Evolutionary conservation across 2,797 vertebrate species (phyloP).

Genomic region (Pangasius macronema): DNA sequence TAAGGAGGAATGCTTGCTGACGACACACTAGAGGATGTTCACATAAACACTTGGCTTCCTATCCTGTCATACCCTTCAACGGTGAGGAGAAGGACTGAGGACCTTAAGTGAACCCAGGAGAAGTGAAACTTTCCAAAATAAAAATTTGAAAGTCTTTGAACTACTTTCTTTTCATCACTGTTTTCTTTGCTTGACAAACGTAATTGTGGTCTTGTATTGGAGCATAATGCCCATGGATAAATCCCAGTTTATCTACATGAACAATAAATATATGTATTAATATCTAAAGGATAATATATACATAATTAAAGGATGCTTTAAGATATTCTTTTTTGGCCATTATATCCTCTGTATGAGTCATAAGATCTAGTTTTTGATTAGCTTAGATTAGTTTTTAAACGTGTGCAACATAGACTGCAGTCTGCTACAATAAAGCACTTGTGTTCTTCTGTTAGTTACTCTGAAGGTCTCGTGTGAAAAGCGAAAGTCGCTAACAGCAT

Average conservation of each 20-base stretch:
- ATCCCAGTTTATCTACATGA: not conserved
- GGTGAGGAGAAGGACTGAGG: not conserved
- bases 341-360: not conserved
- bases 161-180: not conserved
- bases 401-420: slow-evolving; percentile 5
- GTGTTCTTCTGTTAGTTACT: slow-evolving; percentile 48
- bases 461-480: slow-evolving; percentile 56
- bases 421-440: slow-evolving; percentile 50
- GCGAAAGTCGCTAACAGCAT: slow-evolving; percentile 36
- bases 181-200: not conserved
- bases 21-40: not conserved
- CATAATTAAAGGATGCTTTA: not conserved
- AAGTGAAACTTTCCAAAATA: not conserved
- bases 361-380: not conserved
- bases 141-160: not conserved
- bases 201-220: not conserved
- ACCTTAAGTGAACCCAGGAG: not conserved
- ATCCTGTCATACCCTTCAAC: not conserved
- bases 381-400: not conserved
- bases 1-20: not conserved
- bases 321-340: not conserved
- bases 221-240: not conserved
- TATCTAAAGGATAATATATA: too few relatives aligned
- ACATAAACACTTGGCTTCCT: not conserved
- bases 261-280: not conserved